These are phyloP conservation scores for Rutilus rutilus DNA, from an alignment of 2,113 vertebrate genomes.

Conservation along the genomic window DNA sequence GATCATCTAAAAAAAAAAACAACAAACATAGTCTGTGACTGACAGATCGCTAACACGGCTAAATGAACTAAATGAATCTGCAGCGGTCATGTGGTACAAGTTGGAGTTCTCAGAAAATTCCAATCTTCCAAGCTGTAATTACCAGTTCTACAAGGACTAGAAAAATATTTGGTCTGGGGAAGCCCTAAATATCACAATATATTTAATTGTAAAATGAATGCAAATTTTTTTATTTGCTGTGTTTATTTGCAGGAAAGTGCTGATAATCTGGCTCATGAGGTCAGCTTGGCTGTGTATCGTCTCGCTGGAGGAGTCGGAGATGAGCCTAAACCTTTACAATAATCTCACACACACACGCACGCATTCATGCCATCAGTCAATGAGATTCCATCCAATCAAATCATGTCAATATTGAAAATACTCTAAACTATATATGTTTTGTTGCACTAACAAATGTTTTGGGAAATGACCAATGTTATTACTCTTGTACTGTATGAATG, in stretches of 20 bases:
- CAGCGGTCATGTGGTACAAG: no score
- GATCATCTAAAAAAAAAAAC: no score
- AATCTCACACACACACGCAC: slow-evolving; percentile 16
- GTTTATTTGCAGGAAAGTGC: slow-evolving; percentile 80
- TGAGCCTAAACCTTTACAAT: slow-evolving; percentile 76
- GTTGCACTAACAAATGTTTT: neutral
- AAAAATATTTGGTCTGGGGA: no score
- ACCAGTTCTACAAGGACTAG: no score
- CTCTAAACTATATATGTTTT: neutral
- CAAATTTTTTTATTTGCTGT: neutral
- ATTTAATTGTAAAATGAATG: neutral
- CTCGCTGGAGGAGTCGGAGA: slow-evolving; percentile 88
- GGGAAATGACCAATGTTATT: neutral
- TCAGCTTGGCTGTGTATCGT: slow-evolving; percentile 86
- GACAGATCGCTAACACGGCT: no score
- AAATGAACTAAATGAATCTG: no score
- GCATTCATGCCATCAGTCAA: neutral
- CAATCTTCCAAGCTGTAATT: no score
- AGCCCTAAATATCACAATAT: neutral
- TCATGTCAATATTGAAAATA: neutral
- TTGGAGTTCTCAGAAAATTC: no score
- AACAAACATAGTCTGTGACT: no score
- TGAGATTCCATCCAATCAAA: neutral
- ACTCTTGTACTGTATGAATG: slow-evolving; percentile 7
- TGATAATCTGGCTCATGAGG: slow-evolving; percentile 86